Conservation (phyloP, 2,888 invertebrate species). For the Eupelmus urozonus region DNA sequence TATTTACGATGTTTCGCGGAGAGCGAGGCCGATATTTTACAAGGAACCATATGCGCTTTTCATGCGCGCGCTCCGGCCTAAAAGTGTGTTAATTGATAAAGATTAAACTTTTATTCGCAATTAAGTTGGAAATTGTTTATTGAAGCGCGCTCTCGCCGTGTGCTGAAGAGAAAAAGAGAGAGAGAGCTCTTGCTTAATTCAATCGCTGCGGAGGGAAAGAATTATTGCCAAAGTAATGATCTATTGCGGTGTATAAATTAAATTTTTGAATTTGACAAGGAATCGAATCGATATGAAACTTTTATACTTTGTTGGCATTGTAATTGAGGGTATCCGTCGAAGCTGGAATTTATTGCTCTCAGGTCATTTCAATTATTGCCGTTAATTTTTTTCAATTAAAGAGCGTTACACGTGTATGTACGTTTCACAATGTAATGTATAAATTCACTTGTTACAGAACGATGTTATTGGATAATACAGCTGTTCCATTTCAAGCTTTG, state of each 20-base stretch:
- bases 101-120: constrained; percentile 41
- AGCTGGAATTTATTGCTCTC: no score
- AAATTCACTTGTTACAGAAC: no score
- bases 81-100: constrained; percentile 54
- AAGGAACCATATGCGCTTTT: constrained; percentile 14
- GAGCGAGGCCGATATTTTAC: constrained; percentile 34
- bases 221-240: constrained; percentile 18
- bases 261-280: background rate
- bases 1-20: constrained; percentile 39
- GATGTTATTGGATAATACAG: no score
- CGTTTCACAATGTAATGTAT: no score
- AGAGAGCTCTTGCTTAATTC: constrained; percentile 35
- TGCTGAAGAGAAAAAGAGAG: no score
- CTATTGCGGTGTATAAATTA: background rate
- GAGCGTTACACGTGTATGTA: no score
- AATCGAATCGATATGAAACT: background rate
- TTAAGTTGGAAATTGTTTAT: constrained; percentile 54
- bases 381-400: no score
- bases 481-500: no score
- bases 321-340: no score
- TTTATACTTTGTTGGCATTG: background rate
- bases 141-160: no score
- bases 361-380: no score
- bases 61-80: background rate
- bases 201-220: constrained; percentile 13